These are phyloP conservation scores for Heteronetta atricapilla DNA, from an alignment of 2,113 vertebrate genomes.

Conservation along the genomic window DNA sequence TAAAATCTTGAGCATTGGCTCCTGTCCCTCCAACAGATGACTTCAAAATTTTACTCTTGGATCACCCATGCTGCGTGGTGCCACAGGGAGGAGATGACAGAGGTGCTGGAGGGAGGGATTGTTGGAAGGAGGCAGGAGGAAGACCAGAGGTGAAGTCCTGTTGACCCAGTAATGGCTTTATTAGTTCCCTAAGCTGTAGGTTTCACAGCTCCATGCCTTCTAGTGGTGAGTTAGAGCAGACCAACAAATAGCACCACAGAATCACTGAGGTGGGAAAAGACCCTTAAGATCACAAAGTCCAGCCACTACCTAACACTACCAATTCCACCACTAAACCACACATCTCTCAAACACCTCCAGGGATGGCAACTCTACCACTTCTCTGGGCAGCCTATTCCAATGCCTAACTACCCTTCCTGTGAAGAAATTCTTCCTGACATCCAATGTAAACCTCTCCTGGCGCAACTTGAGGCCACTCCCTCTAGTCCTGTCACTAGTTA, in stretches of 20 bases:
- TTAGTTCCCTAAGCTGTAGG: background rate
- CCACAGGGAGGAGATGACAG: background rate
- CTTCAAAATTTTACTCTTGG: background rate
- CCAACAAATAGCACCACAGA: background rate
- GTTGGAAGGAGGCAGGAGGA: background rate
- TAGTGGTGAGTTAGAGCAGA: background rate
- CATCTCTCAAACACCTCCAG: background rate
- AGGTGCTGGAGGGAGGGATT: background rate
- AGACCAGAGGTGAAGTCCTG: background rate
- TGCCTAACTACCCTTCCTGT: background rate
- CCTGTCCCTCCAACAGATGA: accelerated
- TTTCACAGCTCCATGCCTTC: background rate
- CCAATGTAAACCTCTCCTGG: background rate
- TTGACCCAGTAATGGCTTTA: background rate
- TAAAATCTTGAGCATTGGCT: background rate
- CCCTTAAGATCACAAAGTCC: background rate
- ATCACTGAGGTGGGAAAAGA: background rate
- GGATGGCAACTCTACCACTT: background rate
- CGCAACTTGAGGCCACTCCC: background rate
- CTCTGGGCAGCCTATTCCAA: background rate
- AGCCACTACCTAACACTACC: background rate
- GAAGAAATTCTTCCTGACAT: background rate
- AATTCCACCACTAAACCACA: background rate
- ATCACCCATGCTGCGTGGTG: accelerated
- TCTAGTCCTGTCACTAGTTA: background rate